These are phyloP conservation scores for Dryococelus australis DNA, from an alignment of 2,888 invertebrate genomes.

Conservation along the genomic window DNA sequence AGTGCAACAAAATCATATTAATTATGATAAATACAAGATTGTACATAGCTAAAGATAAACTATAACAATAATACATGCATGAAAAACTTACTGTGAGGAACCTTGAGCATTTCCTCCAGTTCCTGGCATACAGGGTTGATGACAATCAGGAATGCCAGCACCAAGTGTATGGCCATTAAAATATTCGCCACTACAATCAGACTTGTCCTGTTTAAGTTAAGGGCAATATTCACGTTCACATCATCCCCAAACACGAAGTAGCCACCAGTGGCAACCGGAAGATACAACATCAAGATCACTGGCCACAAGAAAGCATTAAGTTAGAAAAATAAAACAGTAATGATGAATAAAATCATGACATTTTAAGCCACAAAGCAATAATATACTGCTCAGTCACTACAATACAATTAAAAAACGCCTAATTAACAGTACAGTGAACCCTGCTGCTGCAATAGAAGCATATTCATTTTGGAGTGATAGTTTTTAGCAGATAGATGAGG, in stretches of 20 bases:
- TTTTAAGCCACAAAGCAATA: not conserved
- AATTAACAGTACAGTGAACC: too few relatives aligned
- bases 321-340: not conserved
- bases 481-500: too few relatives aligned
- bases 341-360: not conserved
- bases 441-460: too few relatives aligned
- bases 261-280: slow-evolving; percentile 68
- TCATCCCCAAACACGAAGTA: slow-evolving; percentile 70
- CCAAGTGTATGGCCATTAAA: slow-evolving; percentile 70
- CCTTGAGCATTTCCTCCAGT: slow-evolving; percentile 69
- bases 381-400: not conserved
- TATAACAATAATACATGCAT: not conserved
- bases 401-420: not conserved
- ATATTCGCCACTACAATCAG: slow-evolving; percentile 67
- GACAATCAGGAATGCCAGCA: slow-evolving; percentile 73
- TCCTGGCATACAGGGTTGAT: slow-evolving; percentile 77
- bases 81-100: slow-evolving; percentile 56
- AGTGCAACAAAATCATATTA: too few relatives aligned
- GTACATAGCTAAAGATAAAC: too few relatives aligned
- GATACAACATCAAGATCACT: slow-evolving; percentile 66
- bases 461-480: too few relatives aligned
- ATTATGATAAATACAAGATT: too few relatives aligned
- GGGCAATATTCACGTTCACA: slow-evolving; percentile 67
- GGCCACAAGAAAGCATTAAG: slow-evolving; percentile 48
- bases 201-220: slow-evolving; percentile 63